Conservation (phyloP, 2,797 vertebrate species). For the Mastacembelus armatus region DNA sequence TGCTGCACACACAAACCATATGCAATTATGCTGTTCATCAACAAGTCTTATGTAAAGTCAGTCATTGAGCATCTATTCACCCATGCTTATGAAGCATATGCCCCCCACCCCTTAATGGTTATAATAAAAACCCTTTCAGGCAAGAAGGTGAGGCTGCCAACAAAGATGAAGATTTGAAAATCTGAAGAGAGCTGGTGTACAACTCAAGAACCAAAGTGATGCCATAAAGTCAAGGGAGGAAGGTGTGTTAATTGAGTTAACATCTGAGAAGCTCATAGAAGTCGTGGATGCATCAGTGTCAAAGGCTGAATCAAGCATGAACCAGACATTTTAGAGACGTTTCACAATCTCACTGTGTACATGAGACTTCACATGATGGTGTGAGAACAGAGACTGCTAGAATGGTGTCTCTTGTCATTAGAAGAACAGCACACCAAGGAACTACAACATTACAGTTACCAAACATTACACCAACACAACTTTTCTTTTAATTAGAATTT, state of each 20-base stretch:
- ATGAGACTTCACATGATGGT: neutral
- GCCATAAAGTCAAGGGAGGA: slow-evolving; percentile 16
- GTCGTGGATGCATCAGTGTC: slow-evolving; percentile 39
- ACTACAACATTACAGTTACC: neutral
- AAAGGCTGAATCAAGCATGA: neutral
- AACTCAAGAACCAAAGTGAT: slow-evolving; percentile 18
- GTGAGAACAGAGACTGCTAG: neutral
- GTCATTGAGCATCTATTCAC: neutral
- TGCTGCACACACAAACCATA: slow-evolving; percentile 23
- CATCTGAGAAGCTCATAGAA: slow-evolving; percentile 17
- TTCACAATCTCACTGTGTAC: neutral
- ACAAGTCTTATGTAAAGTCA: no score
- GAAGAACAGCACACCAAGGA: neutral
- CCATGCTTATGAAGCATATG: neutral
- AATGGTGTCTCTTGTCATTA: neutral
- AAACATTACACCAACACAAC: neutral
- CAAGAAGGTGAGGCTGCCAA: slow-evolving; percentile 15
- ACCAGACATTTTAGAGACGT: slow-evolving; percentile 6
- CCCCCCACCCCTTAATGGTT: neutral
- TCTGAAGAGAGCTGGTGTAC: slow-evolving; percentile 46
- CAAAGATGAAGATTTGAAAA: neutral
- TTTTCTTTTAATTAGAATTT: neutral
- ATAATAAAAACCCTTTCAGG: no score
- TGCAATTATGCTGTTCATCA: no score
- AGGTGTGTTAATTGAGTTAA: slow-evolving; percentile 29